Conservation (phyloP, 2,113 vertebrate genomes). For the Megaptera novaeangliae region DNA sequence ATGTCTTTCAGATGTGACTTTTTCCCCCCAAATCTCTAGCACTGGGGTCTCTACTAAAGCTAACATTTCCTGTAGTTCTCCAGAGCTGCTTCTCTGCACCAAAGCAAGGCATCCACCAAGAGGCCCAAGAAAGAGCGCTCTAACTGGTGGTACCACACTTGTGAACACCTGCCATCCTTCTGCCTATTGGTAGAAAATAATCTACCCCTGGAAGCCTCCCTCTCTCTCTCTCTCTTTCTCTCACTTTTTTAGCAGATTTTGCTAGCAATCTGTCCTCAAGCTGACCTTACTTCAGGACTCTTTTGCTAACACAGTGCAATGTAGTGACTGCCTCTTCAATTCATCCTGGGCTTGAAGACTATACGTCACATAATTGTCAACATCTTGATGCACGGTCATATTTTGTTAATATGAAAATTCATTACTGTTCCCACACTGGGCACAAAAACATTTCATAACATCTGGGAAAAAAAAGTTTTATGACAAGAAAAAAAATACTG, state of each 20-base stretch:
- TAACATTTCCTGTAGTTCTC: background rate
- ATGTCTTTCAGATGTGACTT: background rate
- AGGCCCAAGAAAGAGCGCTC: background rate
- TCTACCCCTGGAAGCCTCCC: background rate
- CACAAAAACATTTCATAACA: background rate
- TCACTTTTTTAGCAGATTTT: background rate
- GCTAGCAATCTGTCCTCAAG: background rate
- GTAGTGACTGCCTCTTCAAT: background rate
- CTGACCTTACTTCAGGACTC: background rate
- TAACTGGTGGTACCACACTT: background rate
- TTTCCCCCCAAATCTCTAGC: background rate
- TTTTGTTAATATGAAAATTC: background rate
- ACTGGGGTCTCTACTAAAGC: background rate
- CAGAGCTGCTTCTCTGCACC: background rate
- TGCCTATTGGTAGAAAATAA: background rate
- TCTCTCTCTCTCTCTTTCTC: background rate
- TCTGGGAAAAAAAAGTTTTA: background rate
- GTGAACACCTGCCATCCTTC: background rate
- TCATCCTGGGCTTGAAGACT: background rate
- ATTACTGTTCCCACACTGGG: background rate
- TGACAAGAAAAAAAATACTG: background rate
- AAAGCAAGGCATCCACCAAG: background rate
- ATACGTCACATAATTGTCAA: background rate
- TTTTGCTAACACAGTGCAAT: background rate
- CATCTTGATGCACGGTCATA: background rate